These are phyloP conservation scores for Ariolimax columbianus DNA, from an alignment of 2,888 invertebrate genomes.

Conservation along the genomic window DNA sequence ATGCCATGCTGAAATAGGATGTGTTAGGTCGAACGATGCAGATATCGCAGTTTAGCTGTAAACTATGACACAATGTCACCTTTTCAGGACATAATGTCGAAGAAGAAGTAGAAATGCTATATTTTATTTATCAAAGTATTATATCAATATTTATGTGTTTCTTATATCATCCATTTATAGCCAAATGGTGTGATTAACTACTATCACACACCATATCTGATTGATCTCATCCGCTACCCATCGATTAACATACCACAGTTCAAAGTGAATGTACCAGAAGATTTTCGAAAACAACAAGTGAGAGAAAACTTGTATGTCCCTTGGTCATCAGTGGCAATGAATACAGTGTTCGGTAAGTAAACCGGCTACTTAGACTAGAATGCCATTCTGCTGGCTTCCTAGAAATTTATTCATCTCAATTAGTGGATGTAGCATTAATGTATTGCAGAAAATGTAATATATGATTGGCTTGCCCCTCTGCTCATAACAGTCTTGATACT, in stretches of 20 bases:
- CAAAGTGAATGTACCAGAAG: slow-evolving; percentile 96
- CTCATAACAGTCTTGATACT: no score
- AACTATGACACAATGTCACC: no score
- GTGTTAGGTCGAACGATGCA: no score
- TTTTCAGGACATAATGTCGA: no score
- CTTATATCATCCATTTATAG: slow-evolving; percentile 57
- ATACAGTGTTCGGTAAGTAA: slow-evolving; percentile 80
- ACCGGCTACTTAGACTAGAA: background rate
- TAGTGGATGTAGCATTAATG: no score
- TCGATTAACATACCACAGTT: slow-evolving; percentile 94
- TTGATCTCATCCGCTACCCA: slow-evolving; percentile 89
- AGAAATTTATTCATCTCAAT: background rate
- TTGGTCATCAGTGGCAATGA: slow-evolving; percentile 88
- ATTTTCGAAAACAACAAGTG: slow-evolving; percentile 92
- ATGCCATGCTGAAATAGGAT: no score
- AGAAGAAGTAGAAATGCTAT: no score
- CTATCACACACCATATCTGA: slow-evolving; percentile 92
- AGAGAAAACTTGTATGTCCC: slow-evolving; percentile 94
- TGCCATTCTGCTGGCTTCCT: background rate
- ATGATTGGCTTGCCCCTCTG: no score
- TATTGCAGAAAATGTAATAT: no score
- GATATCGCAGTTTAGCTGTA: no score
- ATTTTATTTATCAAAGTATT: no score
- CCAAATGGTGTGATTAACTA: slow-evolving; percentile 92
- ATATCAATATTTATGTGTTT: no score